Conservation (phyloP, 2,888 invertebrate species). For the Netelia inedita region DNA sequence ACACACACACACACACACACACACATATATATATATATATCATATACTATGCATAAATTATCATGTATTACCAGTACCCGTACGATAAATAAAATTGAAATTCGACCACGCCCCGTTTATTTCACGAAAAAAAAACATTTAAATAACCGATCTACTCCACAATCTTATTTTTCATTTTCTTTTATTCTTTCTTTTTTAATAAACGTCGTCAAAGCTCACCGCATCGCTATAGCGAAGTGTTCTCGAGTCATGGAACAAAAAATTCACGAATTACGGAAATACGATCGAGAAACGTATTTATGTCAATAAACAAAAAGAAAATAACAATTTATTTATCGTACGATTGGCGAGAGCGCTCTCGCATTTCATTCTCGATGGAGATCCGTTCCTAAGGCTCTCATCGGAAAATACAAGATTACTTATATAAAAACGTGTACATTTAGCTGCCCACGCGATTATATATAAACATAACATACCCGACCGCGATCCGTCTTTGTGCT, state of each 20-base stretch:
- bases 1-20: no score
- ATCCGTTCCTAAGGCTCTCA: conserved; percentile 14
- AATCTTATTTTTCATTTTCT: neutral
- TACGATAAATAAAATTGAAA: conserved; percentile 43
- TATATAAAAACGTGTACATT: neutral
- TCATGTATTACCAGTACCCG: conserved; percentile 11
- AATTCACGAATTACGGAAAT: conserved; percentile 39
- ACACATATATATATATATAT: conserved; percentile 1
- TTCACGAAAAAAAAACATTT: conserved; percentile 14
- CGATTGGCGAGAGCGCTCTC: conserved; percentile 16
- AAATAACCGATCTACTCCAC: conserved; percentile 6
- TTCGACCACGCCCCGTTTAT: conserved; percentile 22
- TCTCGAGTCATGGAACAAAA: neutral
- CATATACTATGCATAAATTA: conserved; percentile 40
- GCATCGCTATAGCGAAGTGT: conserved; percentile 16
- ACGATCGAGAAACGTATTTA: neutral
- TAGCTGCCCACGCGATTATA: conserved; percentile 52
- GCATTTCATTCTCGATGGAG: conserved; percentile 4
- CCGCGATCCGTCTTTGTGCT: conserved; percentile 59
- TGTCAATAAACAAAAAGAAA: conserved; percentile 18
- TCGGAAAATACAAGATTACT: conserved; percentile 49
- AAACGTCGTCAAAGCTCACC: conserved; percentile 31
- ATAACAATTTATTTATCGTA: conserved; percentile 11
- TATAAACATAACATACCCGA: conserved; percentile 1
- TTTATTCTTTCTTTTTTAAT: neutral